Base-by-base conservation (phyloP, 2,113 vertebrate species). In the Corythornis madagascariensis region DNA sequence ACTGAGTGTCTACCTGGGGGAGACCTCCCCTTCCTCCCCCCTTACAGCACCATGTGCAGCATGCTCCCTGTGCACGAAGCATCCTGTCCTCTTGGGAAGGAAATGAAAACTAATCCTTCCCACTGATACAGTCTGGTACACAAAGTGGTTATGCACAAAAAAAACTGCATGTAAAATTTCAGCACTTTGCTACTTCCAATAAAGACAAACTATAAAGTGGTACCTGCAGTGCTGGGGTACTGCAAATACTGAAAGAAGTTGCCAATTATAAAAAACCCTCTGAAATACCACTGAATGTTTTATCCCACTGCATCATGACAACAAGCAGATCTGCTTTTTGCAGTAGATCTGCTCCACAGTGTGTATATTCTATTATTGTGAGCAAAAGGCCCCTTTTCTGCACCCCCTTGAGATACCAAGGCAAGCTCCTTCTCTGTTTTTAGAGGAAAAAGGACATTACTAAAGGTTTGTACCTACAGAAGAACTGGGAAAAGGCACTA, bases 1-100 rank as follows among this genome's bases (percentile, higher is more conserved):
- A 69, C 13, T 4, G 7, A 86, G 9, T 7, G 52, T 2, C 29
- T 19, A 24, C 12, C 13, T 4, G 19, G 3, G 8, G 1, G 9
- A 82, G 16, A 25, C 8, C 26, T 18, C 33, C n/a, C 45, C 21
- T 19, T 83, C 59, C 70, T 80, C 20, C 22, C 29, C 50, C 57
- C n/a, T 63, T 18, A 35, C 12, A 15, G 16, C 13, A 20, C n/a
- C 3, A 26, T 0, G 6, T 19, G 45, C 2, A 4, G 66, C 28
- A 21, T 14, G 40, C 31, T 59, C 43, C 40, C 63, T 17, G 22
- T 17, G 35, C 31, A 43, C 73, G 47, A 17, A 81, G 55, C 42
- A 70, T 4, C 3, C 2, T 2, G 10, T n/a, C 18, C 48, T 63
- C 78, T 26, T 13, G 13, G 61, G 67, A 83, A 70, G 19, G 25